Base-by-base conservation (phyloP, 2,113 vertebrate species). In the Heterotis niloticus region DNA sequence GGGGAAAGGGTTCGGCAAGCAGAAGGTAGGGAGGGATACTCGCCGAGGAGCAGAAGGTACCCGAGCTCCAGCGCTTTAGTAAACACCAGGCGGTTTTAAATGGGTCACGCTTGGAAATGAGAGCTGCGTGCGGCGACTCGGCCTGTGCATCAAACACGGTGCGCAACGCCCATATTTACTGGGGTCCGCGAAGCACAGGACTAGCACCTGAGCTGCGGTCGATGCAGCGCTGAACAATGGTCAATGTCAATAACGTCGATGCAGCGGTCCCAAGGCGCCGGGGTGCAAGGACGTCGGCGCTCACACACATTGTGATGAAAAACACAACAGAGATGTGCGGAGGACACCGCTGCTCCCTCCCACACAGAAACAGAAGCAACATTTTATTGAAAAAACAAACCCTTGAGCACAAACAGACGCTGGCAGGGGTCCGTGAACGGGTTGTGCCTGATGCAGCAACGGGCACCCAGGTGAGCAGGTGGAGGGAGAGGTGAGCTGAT, bases 71-170 rank as follows among this genome's bases (percentile, higher is more conserved):
- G 57, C 57, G 54, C 71, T 59, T 28, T 16, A 74, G 71, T 74
- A 59, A 74, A 74, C 71, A 59, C 52, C n/a, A 26, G 57, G 24
- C 56, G 13, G 1, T 28, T n/a, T 56, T 56, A 59, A 73, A 73
- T 73, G 51, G 70, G 70, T 57, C 70, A 57, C 23, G 23, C 24
- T 52, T 73, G 59, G 16, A 73, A 73, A 17, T 9, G 71, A 26
- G 17, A 28, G 71, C 54, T 26, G 24, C 26, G 51, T 17, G 24
- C 54, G 26, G 71, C 24, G 54, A 74, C 16, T 20, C 18, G 26
- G 23, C 12, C 24, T 57, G 51, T 14, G 7, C 52, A 14, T 56
- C 13, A 34, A 16, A 14, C n/a, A n/a, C 34, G 34, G 3, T 44
- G 34, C 34, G 34, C 34, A 44, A 44, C 34, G 34, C 34, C 34